phyloP scores from a whole-genome alignment of 1,140 invertebrate genomes.

The Venustaconcha ellipsiformis region DNA sequence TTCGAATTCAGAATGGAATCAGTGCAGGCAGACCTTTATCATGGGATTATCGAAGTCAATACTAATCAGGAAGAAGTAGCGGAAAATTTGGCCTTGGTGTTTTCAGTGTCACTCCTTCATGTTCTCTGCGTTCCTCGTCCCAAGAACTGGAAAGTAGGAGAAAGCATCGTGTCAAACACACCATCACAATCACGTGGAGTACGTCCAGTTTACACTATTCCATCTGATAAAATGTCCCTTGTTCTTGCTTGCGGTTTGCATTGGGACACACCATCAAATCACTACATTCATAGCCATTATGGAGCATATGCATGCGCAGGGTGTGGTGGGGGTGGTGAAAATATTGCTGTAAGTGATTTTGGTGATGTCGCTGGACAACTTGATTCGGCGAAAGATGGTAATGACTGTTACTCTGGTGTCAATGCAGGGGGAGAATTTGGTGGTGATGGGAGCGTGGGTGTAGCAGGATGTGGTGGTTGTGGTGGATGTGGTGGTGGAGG shows the following conservation, averaged over 20 bases:
- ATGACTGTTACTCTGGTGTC: background rate
- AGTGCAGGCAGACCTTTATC: background rate
- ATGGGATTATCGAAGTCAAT: background rate
- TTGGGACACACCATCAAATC: conserved; percentile 52
- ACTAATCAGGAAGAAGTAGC: conserved; percentile 35
- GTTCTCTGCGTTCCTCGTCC: conserved; percentile 46
- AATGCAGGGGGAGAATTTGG: background rate
- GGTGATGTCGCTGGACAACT: too few relatives aligned
- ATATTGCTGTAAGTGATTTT: too few relatives aligned
- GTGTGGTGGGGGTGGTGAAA: conserved; percentile 10
- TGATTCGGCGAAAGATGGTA: background rate
- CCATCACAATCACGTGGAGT: background rate
- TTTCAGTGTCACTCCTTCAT: conserved; percentile 56
- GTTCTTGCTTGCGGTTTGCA: conserved; percentile 51
- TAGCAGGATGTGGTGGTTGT: background rate
- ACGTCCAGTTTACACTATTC: conserved; percentile 21
- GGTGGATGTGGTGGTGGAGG: background rate
- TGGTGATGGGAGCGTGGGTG: background rate
- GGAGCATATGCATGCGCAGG: conserved; percentile 30
- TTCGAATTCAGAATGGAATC: conserved; percentile 5
- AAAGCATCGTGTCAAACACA: background rate
- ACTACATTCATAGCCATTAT: conserved; percentile 33
- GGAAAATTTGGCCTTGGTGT: conserved; percentile 54
- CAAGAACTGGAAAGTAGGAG: conserved; percentile 33
- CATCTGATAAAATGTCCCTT: conserved; percentile 51